A percentile compares a stretch with the other conserved stretches of the same genome.
These are phyloP conservation scores for Dasypus novemcinctus DNA, from an alignment of 2,113 vertebrate species.

Conservation along the genomic window DNA sequence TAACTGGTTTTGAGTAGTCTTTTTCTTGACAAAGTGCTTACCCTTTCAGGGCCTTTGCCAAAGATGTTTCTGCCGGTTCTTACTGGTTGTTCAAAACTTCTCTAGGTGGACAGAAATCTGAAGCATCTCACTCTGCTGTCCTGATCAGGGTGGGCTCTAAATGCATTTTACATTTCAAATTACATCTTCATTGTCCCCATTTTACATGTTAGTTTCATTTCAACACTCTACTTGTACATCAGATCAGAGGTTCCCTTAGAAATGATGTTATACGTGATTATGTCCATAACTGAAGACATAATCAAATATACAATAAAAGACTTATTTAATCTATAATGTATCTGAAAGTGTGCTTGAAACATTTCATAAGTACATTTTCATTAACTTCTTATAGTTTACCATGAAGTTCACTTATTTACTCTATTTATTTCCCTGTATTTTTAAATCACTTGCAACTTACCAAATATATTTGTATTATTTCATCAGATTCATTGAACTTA, in stretches of 20 bases:
- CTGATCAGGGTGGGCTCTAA: neutral
- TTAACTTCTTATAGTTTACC: neutral
- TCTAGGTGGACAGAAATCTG: too few species aligned
- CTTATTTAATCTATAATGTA: neutral
- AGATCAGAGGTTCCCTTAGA: neutral
- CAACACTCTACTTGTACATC: neutral
- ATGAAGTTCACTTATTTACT: neutral
- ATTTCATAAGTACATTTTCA: neutral
- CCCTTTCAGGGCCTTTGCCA: too few species aligned
- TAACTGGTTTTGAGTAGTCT: too few species aligned
- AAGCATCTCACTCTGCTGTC: too few species aligned
- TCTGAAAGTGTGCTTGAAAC: neutral
- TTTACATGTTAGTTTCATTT: neutral
- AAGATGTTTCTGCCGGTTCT: too few species aligned
- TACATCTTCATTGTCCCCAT: neutral
- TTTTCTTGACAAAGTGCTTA: too few species aligned
- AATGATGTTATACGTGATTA: neutral
- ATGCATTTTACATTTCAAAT: neutral
- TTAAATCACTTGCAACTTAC: neutral
- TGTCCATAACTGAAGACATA: neutral
- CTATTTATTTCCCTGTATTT: conserved; percentile 32
- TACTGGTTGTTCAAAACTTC: too few species aligned
- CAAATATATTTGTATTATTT: conserved; percentile 29
- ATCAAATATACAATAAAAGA: neutral
- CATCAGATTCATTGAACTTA: neutral